Evolutionary conservation across 2,888 invertebrate genomes (phyloP).

Genomic region (Phengaris arion): DNA sequence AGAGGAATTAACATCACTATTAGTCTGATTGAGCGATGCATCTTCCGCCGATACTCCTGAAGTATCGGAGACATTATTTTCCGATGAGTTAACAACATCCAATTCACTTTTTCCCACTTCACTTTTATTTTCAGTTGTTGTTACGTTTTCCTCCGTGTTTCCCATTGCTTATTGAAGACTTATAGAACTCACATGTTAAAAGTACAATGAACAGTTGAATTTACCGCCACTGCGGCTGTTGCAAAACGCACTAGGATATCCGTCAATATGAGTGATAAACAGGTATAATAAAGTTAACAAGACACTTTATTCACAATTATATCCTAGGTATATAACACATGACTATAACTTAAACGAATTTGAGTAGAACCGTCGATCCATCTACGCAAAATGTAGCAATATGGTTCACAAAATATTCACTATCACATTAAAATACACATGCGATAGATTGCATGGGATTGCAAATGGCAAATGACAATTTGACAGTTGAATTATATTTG

Average conservation of each 20-base stretch:
- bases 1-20: slow-evolving; percentile 53
- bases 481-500: slow-evolving; percentile 43
- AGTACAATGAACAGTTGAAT: slow-evolving; percentile 61
- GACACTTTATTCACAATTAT: slow-evolving; percentile 31
- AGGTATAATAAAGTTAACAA: slow-evolving; percentile 66
- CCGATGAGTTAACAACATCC: slow-evolving; percentile 59
- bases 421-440: slow-evolving; percentile 49
- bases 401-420: slow-evolving; percentile 43
- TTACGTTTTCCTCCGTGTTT: slow-evolving; percentile 63
- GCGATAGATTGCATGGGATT: slow-evolving; percentile 43
- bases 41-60: slow-evolving; percentile 54
- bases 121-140: slow-evolving; percentile 50
- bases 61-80: slow-evolving; percentile 55
- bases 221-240: slow-evolving; percentile 73
- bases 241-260: slow-evolving; percentile 76
- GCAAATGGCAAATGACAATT: slow-evolving; percentile 57
- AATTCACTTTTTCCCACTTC: slow-evolving; percentile 52
- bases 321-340: not conserved
- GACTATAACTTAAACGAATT: not conserved
- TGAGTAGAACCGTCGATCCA: slow-evolving; percentile 31
- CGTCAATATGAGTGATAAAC: slow-evolving; percentile 73
- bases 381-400: slow-evolving; percentile 44
- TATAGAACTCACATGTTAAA: slow-evolving; percentile 52
- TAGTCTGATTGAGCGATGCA: slow-evolving; percentile 46
- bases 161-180: slow-evolving; percentile 57